Evolutionary conservation across 2,888 invertebrate species (phyloP).

Genomic region (Caenorhabditis plicata): DNA sequence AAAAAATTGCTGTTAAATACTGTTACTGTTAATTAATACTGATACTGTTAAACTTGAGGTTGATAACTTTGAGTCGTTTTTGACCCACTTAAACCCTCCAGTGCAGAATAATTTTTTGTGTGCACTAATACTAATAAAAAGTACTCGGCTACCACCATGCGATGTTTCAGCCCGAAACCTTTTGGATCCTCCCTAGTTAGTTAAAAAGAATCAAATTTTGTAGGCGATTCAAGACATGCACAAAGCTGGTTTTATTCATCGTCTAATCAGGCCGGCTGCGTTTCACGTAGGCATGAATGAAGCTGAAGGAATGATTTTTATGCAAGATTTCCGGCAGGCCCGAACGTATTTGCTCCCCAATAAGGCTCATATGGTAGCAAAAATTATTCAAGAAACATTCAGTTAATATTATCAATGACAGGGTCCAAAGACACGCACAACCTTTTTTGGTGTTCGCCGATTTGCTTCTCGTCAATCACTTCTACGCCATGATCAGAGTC

Average conservation of each 20-base stretch:
- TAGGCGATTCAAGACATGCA: conserved; percentile 5
- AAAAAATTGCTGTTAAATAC: too few species aligned
- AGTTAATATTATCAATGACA: background rate
- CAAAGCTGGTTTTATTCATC: conserved; percentile 1
- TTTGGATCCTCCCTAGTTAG: too few species aligned
- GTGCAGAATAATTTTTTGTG: too few species aligned
- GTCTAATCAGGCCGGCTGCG: conserved; percentile 1
- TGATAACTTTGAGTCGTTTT: too few species aligned
- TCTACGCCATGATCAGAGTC: background rate
- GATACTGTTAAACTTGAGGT: too few species aligned
- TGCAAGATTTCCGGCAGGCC: conserved; percentile 2
- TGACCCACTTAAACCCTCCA: too few species aligned
- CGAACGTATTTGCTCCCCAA: conserved; percentile 2
- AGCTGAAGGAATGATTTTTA: background rate
- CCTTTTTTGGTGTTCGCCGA: background rate
- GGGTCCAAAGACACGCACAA: too few species aligned
- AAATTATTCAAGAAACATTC: background rate
- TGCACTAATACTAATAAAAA: too few species aligned
- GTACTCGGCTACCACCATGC: too few species aligned
- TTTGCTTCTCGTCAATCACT: background rate
- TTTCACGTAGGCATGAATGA: conserved; percentile 1
- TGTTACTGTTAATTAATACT: too few species aligned
- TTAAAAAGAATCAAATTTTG: too few species aligned
- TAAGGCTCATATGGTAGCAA: background rate
- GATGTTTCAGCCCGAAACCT: too few species aligned